Evolutionary conservation across 37 sponge, comb jelly and placozoan genomes (phyloP).

Genomic region (Tethya wilhelma): DNA sequence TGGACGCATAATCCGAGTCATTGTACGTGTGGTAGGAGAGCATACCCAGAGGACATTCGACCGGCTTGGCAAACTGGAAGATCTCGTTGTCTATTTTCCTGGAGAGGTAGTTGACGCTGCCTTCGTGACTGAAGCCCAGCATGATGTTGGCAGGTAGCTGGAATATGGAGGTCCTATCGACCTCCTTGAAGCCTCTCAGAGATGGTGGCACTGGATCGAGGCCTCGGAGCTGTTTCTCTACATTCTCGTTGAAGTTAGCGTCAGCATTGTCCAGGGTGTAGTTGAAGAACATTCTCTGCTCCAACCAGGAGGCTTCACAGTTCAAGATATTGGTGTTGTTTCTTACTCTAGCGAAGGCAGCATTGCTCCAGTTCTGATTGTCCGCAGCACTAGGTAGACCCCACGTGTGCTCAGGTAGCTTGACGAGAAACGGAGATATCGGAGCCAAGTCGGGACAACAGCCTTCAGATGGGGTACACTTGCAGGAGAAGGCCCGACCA

Average conservation of each 20-base stretch:
- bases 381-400: slow-evolving; percentile 56
- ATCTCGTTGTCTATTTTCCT: neutral
- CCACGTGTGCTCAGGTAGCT: slow-evolving; percentile 78
- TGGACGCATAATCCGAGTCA: slow-evolving; percentile 57
- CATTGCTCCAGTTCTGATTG: slow-evolving; percentile 50
- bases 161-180: slow-evolving; percentile 3
- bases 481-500: slow-evolving; percentile 1
- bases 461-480: neutral
- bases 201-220: slow-evolving; percentile 8
- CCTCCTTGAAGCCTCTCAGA: neutral
- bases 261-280: slow-evolving; percentile 23
- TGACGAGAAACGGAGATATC: slow-evolving; percentile 55
- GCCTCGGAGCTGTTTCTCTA: neutral
- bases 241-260: neutral
- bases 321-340: neutral
- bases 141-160: neutral
- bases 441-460: neutral
- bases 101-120: neutral
- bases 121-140: neutral
- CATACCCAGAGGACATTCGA: slow-evolving; percentile 1
- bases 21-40: slow-evolving; percentile 71
- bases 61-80: slow-evolving; percentile 29
- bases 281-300: slow-evolving; percentile 53
- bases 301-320: slow-evolving; percentile 70
- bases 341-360: slow-evolving; percentile 33